A percentile compares a stretch with the other conserved stretches of the same genome.
phyloP scores from a whole-genome alignment of 2,888 invertebrate genomes.

The Podotricha telesiphe region DNA sequence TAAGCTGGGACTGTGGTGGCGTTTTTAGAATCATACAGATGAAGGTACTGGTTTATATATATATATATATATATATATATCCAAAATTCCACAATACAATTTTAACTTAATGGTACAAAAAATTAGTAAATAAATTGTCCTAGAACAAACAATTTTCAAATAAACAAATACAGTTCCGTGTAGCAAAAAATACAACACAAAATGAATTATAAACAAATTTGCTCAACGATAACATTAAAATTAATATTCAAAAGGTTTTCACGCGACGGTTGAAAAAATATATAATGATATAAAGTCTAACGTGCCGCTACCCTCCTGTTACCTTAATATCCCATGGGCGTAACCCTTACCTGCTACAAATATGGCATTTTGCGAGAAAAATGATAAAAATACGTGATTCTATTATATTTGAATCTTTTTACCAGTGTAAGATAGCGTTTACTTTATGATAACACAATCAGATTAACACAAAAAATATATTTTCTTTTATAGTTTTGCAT shows the following conservation, averaged over 20 bases:
- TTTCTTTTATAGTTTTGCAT: too few species aligned
- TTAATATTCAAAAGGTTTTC: constrained; percentile 16
- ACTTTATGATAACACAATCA: too few species aligned
- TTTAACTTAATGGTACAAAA: too few species aligned
- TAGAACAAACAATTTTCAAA: too few species aligned
- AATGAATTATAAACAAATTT: not conserved
- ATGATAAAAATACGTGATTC: constrained; percentile 29
- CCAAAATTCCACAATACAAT: too few species aligned
- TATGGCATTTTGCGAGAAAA: constrained; percentile 12
- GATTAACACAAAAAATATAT: too few species aligned
- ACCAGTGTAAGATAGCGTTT: not conserved
- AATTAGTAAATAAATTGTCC: too few species aligned
- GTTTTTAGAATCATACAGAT: too few species aligned
- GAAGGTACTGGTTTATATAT: too few species aligned
- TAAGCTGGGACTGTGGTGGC: too few species aligned
- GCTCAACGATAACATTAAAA: constrained; percentile 2
- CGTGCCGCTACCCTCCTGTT: constrained; percentile 2
- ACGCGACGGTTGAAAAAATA: constrained; percentile 16
- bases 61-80: too few species aligned
- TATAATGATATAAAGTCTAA: constrained; percentile 16
- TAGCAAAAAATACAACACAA: not conserved
- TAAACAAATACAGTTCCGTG: too few species aligned
- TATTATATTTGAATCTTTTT: constrained; percentile 6
- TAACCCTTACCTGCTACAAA: constrained; percentile 24
- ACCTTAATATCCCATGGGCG: constrained; percentile 31